Percentiles rank a stretch among this genome's conserved stretches.
Evolutionary conservation across 2,113 vertebrate genomes (phyloP).

Genomic region (Laticauda colubrina): DNA sequence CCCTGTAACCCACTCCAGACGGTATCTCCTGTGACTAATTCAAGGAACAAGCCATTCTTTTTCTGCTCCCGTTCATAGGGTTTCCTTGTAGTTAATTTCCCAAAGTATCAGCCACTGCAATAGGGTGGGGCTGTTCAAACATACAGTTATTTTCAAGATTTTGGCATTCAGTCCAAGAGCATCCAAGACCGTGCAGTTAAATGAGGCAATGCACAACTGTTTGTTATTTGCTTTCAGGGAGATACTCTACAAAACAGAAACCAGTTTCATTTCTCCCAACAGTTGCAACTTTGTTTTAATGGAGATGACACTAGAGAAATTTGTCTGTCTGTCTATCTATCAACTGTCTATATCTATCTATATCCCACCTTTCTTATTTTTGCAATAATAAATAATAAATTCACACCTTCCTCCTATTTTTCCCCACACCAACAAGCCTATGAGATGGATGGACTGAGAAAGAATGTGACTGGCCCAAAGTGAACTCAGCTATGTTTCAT

Average conservation of each 20-base stretch:
- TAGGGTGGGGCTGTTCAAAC: conserved; percentile 27
- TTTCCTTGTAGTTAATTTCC: background rate
- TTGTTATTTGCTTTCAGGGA: background rate
- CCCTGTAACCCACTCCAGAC: background rate
- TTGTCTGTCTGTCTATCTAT: background rate
- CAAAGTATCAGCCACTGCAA: background rate
- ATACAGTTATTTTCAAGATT: background rate
- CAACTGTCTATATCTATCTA: too few species aligned
- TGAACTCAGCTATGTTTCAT: too few species aligned
- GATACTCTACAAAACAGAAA: background rate
- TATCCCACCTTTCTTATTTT: too few species aligned
- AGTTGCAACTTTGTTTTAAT: background rate
- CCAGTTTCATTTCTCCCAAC: background rate
- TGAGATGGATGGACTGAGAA: too few species aligned
- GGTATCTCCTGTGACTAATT: background rate
- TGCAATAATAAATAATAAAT: too few species aligned
- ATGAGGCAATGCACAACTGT: background rate
- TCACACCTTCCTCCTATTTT: too few species aligned
- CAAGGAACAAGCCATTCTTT: background rate
- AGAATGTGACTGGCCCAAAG: too few species aligned
- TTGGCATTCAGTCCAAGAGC: background rate
- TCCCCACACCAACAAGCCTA: too few species aligned
- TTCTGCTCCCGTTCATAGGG: background rate
- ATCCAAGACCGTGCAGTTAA: background rate
- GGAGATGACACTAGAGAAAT: background rate